Evolutionary conservation across 2,797 vertebrate genomes (phyloP).

Genomic region (Stomatorhinus walkeri): DNA sequence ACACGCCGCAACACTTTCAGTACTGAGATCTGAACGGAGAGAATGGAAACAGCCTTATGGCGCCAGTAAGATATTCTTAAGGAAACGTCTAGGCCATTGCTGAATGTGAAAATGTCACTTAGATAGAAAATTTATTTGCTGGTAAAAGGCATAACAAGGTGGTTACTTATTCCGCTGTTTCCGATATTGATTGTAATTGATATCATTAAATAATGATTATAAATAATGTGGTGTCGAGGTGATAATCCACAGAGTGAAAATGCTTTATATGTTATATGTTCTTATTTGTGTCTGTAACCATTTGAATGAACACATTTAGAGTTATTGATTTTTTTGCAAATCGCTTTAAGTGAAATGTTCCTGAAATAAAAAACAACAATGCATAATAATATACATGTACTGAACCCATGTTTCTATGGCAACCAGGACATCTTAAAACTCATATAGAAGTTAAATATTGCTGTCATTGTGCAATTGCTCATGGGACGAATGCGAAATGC

Average conservation of each 20-base stretch:
- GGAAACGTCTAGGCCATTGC: background rate
- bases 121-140: background rate
- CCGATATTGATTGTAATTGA: background rate
- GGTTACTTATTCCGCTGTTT: background rate
- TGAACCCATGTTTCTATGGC: constrained; percentile 3
- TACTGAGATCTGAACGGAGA: background rate
- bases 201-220: background rate
- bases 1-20: background rate
- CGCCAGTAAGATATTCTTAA: background rate
- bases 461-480: background rate
- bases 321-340: background rate
- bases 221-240: background rate
- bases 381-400: background rate
- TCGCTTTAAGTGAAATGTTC: background rate
- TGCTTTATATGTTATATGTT: background rate
- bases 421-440: background rate
- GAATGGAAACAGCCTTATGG: background rate
- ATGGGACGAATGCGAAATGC: background rate
- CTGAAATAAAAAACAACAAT: background rate
- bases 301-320: background rate
- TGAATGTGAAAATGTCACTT: background rate
- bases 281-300: background rate
- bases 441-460: background rate
- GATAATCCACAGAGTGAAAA: background rate
- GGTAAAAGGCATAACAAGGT: background rate